These are phyloP conservation scores for Amaurobius ferox DNA, from an alignment of 2,888 invertebrate genomes.

Conservation along the genomic window DNA sequence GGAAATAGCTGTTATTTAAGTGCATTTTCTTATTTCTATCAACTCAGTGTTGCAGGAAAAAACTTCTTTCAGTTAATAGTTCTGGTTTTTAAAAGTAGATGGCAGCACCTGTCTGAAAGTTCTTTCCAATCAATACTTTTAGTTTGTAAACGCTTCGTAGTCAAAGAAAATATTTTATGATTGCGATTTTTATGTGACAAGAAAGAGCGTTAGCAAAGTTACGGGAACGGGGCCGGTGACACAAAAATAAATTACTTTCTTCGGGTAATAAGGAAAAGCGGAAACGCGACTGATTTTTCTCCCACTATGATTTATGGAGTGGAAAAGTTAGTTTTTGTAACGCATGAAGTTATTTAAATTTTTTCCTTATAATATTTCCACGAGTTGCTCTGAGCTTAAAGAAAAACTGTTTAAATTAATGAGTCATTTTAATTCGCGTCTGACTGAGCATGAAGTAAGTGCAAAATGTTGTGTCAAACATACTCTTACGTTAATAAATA, in stretches of 20 bases:
- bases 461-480: not conserved
- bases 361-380: conserved; percentile 22
- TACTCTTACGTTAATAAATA: too few species aligned
- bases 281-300: conserved; percentile 61
- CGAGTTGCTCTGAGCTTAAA: conserved; percentile 21
- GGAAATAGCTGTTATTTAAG: too few species aligned
- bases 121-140: conserved; percentile 33
- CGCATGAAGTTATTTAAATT: conserved; percentile 37
- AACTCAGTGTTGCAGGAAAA: too few species aligned
- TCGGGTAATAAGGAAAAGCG: conserved; percentile 56
- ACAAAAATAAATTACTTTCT: conserved; percentile 59
- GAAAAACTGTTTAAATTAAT: conserved; percentile 56
- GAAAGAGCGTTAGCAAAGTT: conserved; percentile 36
- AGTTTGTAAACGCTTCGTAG: conserved; percentile 32
- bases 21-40: too few species aligned
- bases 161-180: conserved; percentile 57
- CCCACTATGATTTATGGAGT: conserved; percentile 51
- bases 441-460: conserved; percentile 12
- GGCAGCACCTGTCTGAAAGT: conserved; percentile 30
- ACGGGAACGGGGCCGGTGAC: conserved; percentile 42
- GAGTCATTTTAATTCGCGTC: conserved; percentile 32
- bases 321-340: conserved; percentile 46
- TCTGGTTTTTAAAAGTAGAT: conserved; percentile 14
- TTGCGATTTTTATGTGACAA: conserved; percentile 40
- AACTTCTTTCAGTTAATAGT: too few species aligned